These are phyloP conservation scores for Polyergus mexicanus DNA, from an alignment of 1,140 invertebrate species.

Conservation along the genomic window DNA sequence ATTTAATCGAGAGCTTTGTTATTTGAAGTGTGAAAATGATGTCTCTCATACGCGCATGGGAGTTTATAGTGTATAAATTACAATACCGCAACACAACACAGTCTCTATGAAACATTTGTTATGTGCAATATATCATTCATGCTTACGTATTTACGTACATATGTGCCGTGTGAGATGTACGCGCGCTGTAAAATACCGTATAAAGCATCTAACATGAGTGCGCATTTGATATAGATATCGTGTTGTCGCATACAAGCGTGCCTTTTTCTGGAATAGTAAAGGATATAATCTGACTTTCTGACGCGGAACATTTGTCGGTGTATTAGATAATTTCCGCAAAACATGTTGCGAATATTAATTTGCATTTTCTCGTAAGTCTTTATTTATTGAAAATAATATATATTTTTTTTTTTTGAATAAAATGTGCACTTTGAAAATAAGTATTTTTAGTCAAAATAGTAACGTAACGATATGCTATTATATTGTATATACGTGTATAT, in stretches of 20 bases:
- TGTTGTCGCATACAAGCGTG: constrained; percentile 26
- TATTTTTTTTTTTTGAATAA: background rate
- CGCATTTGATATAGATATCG: constrained; percentile 29
- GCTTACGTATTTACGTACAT: background rate
- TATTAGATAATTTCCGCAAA: constrained; percentile 20
- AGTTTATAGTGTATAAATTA: constrained; percentile 21
- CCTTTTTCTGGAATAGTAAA: constrained; percentile 27
- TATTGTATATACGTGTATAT: background rate
- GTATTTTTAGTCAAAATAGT: background rate
- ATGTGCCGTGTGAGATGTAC: background rate
- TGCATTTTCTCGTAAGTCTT: background rate
- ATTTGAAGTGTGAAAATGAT: background rate
- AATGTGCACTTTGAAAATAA: background rate
- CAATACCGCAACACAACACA: background rate
- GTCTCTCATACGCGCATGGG: background rate
- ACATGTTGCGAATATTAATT: constrained; percentile 49
- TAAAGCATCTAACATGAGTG: background rate
- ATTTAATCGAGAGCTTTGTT: constrained; percentile 34
- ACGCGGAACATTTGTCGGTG: background rate
- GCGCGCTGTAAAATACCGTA: background rate
- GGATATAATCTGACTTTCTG: constrained; percentile 2
- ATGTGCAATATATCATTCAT: background rate
- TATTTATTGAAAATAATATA: background rate
- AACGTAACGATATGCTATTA: background rate
- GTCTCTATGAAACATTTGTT: background rate